A percentile compares a stretch with the other conserved stretches of the same genome.
Conservation (phyloP, 1,140 invertebrate species). For the Penaeus chinensis region DNA sequence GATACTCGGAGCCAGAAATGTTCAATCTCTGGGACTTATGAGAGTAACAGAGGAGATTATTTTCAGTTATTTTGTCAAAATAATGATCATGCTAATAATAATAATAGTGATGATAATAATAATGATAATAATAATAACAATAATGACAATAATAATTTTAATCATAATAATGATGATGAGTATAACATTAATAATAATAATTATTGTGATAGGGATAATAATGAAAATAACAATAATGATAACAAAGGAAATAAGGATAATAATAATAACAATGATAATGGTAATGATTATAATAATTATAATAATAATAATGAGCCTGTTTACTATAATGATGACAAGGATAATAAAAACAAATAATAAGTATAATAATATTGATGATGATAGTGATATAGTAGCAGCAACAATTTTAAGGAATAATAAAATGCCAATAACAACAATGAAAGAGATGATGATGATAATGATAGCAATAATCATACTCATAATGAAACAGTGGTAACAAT, state of each 20-base stretch:
- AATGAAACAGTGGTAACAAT: not conserved
- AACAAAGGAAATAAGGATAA: not conserved
- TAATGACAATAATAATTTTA: not conserved
- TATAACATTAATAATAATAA: too few relatives aligned
- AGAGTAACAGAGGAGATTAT: too few relatives aligned
- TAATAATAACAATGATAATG: slow-evolving; percentile 1
- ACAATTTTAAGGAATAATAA: too few relatives aligned
- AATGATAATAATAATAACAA: not conserved
- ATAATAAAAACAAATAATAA: not conserved
- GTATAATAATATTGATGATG: not conserved
- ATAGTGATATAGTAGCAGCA: not conserved
- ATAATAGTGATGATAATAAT: too few relatives aligned
- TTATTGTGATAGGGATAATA: too few relatives aligned
- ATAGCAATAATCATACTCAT: not conserved
- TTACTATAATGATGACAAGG: not conserved
- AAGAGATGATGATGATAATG: not conserved
- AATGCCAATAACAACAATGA: not conserved
- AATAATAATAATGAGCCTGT: too few relatives aligned
- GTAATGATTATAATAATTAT: not conserved
- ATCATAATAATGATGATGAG: too few relatives aligned
- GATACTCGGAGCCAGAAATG: too few relatives aligned
- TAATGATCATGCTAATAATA: too few relatives aligned
- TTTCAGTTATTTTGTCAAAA: too few relatives aligned
- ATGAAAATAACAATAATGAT: not conserved
- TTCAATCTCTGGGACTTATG: too few relatives aligned